phyloP scores from a whole-genome alignment of 2,113 vertebrate genomes.

The Mustela lutreola region DNA sequence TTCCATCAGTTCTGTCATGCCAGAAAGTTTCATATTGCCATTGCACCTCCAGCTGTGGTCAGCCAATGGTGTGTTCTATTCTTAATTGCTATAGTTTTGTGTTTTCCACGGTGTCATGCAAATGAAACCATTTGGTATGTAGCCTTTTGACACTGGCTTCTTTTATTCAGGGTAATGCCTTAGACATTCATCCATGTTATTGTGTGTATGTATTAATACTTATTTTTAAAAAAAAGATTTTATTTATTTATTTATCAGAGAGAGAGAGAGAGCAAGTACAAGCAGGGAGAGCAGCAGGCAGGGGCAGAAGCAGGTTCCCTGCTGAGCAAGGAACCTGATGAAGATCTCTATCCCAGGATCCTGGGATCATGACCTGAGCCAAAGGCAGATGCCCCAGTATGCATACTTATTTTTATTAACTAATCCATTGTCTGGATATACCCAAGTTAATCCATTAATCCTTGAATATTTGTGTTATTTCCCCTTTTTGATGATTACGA shows the following conservation, averaged over 20 bases:
- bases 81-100: slow-evolving; percentile 24
- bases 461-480: slow-evolving; percentile 45
- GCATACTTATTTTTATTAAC: neutral
- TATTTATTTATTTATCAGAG: too few species aligned
- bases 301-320: too few species aligned
- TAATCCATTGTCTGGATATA: slow-evolving; percentile 23
- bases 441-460: neutral
- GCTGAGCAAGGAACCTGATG: too few species aligned
- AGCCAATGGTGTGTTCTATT: neutral
- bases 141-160: neutral
- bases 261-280: too few species aligned
- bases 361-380: too few species aligned
- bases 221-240: neutral
- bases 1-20: neutral
- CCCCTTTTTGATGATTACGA: slow-evolving; percentile 26
- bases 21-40: neutral
- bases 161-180: slow-evolving; percentile 22
- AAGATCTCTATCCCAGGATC: too few species aligned
- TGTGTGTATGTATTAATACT: neutral
- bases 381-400: too few species aligned
- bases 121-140: neutral
- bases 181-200: neutral
- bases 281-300: too few species aligned
- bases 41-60: neutral
- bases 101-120: neutral